These are phyloP conservation scores for Ceramica pisi DNA, from an alignment of 2,888 invertebrate species.

Conservation along the genomic window DNA sequence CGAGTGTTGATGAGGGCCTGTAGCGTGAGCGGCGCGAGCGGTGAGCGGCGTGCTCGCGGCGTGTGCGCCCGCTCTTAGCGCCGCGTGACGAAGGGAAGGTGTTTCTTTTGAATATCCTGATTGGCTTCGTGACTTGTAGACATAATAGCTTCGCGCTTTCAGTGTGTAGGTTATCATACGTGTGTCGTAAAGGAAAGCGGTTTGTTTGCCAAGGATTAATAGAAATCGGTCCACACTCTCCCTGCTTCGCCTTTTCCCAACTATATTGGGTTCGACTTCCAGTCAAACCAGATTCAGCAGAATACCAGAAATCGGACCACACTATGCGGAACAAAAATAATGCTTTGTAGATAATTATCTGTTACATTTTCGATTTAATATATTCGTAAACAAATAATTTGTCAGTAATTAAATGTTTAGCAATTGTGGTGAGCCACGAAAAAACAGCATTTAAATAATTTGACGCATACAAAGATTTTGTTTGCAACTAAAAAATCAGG, in stretches of 20 bases:
- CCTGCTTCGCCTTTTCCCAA: no score
- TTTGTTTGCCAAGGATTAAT: slow-evolving; percentile 9
- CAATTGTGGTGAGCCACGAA: no score
- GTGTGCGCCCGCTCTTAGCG: not conserved
- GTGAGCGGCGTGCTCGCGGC: no score
- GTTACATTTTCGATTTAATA: no score
- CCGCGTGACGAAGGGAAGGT: not conserved
- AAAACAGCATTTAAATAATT: no score
- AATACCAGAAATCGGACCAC: not conserved
- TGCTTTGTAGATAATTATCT: no score
- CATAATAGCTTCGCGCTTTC: slow-evolving; percentile 8
- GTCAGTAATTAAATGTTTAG: no score
- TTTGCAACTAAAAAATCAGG: no score
- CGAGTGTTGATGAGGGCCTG: not conserved
- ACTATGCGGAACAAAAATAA: not conserved
- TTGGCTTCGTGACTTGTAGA: slow-evolving; percentile 42
- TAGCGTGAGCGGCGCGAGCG: not conserved
- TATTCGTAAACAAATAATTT: no score
- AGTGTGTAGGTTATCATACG: slow-evolving; percentile 16
- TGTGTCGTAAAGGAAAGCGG: not conserved
- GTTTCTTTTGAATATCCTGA: slow-evolving; percentile 24
- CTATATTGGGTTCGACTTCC: no score
- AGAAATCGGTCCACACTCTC: not conserved
- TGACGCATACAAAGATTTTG: no score
- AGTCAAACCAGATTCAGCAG: no score